Base-by-base conservation (phyloP, 2,888 invertebrate species). In the Leptinotarsa tumamoca region DNA sequence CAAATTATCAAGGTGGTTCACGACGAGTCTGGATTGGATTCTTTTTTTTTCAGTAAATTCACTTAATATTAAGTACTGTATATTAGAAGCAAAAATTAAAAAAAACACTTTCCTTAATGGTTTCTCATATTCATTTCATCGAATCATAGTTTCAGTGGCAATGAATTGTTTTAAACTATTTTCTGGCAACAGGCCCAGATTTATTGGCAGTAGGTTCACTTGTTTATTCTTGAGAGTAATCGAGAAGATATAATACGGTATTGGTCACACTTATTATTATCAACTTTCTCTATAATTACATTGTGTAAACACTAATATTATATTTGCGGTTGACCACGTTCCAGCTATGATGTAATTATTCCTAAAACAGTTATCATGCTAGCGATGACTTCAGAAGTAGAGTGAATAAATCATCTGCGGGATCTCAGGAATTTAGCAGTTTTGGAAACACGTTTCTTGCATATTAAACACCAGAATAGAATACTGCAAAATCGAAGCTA, bases 231-330 rank as follows among this genome's bases (percentile, higher is more conserved):
- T 33, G 63, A 21, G 23, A 58, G 58, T 18, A 58, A 58, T 58
- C 58, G 5, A 63, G 18, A 58, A 63, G 63, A 63, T 63, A 63
- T 63, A 63, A 33, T 33, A 63, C 63, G 27, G 63, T 63, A 63
- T 27, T 58, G 63, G 63, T 63, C 63, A 63, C 63, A 63, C 63
- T 63, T 63, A 63, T 27, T 63, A 63, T 27, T 63, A 63, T 33
- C 63, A 13, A 63, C 63, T 63, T 63, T 63, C 63, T 63, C 63
- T 63, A 33, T 63, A 63, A 63, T 63, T 33, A 63, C 63, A 63
- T 33, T 33, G 33, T 63, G 27, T 5, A 17, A 4, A n/a, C 15
- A 63, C 7, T 5, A 63, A 15, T 58, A 63, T 63, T 5, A 27
- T n/a, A n/a, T 27, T 58, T 63, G 63, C 33, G 63, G 63, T 33